phyloP scores from a whole-genome alignment of 2,888 invertebrate species.

The Tholera decimalis region DNA sequence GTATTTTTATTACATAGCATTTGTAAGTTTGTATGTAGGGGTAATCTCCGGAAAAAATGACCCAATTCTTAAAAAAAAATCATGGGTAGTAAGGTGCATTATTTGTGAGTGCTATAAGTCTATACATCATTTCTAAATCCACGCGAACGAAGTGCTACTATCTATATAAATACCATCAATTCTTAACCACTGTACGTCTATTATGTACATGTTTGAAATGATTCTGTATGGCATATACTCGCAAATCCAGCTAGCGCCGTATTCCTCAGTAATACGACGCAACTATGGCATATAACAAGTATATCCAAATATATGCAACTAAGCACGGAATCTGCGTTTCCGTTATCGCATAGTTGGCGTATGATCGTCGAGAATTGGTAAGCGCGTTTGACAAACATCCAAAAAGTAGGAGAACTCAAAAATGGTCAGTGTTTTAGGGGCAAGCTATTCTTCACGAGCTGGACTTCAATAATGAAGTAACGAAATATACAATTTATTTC shows the following conservation, averaged over 20 bases:
- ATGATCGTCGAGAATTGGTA: not conserved
- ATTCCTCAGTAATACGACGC: no score
- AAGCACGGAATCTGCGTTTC: not conserved
- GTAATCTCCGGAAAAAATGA: no score
- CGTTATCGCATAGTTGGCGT: not conserved
- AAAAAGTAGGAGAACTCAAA: not conserved
- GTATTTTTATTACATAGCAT: slow-evolving; percentile 14
- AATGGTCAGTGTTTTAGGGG: not conserved
- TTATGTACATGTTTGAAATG: not conserved
- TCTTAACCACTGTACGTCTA: not conserved
- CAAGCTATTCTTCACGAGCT: slow-evolving; percentile 1
- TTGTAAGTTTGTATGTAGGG: no score
- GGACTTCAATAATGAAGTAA: not conserved
- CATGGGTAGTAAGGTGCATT: no score
- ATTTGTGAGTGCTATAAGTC: no score
- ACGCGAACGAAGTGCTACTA: no score
- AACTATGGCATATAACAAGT: not conserved
- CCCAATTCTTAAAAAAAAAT: no score
- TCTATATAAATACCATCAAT: no score
- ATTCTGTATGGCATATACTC: not conserved
- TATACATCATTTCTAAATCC: no score
- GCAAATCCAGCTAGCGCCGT: no score
- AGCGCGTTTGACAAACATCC: not conserved
- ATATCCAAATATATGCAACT: slow-evolving; percentile 1
- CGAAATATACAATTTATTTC: no score